A percentile compares a stretch with the other conserved stretches of the same genome.
Conservation (phyloP, 2,113 vertebrate genomes). For the Ameiurus melas region DNA sequence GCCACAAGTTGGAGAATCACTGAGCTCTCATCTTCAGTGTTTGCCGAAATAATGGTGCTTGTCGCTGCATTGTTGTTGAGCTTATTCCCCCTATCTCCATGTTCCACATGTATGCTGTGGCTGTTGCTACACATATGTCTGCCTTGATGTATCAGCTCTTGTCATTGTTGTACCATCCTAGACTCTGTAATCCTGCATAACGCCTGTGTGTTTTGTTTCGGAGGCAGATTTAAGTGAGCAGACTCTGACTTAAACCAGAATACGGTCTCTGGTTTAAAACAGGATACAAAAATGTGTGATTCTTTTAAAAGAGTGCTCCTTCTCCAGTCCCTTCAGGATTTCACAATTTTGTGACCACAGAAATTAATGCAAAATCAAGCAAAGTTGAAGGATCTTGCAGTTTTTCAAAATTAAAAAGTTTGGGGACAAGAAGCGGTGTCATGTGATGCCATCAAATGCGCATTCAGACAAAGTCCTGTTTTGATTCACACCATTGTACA, state of each 20-base stretch:
- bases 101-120: constrained; percentile 74
- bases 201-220: constrained; percentile 67
- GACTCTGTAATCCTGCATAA: constrained; percentile 76
- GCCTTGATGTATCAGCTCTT: constrained; percentile 59
- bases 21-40: constrained; percentile 60
- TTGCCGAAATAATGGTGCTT: constrained; percentile 65
- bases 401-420: no score
- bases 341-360: no score
- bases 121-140: constrained; percentile 65
- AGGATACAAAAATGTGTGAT: not conserved
- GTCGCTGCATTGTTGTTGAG: constrained; percentile 63
- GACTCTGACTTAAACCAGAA: constrained; percentile 59
- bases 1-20: constrained; percentile 75
- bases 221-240: constrained; percentile 67
- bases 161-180: constrained; percentile 69
- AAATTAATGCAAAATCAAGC: no score
- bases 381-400: no score
- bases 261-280: constrained; percentile 1
- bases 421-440: no score
- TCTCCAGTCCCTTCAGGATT: constrained; percentile 36
- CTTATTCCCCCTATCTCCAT: constrained; percentile 80
- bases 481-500: no score
- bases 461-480: no score
- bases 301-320: constrained; percentile 50
- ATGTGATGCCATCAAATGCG: no score